Conservation (phyloP, 2,797 vertebrate species). For the Muscicapa striata region DNA sequence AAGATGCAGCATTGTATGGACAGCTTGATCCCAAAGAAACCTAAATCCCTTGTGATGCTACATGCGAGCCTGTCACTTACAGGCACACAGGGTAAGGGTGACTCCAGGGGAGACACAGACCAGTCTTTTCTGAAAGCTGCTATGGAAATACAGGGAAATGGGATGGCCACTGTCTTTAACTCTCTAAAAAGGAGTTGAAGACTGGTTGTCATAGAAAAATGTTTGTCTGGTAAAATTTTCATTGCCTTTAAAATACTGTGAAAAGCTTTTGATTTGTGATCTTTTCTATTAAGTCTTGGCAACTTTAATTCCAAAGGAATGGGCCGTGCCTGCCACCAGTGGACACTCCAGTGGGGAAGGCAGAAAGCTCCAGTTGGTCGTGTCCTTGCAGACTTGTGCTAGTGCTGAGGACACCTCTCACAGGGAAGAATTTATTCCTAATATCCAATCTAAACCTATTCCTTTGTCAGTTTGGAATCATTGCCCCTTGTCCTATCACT, state of each 20-base stretch:
- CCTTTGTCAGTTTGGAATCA: neutral
- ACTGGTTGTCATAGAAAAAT: neutral
- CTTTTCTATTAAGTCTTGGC: neutral
- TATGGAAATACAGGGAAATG: neutral
- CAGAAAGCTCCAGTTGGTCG: neutral
- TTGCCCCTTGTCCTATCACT: neutral
- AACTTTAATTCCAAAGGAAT: neutral
- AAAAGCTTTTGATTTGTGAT: neutral
- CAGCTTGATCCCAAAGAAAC: neutral
- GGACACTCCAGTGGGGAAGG: neutral
- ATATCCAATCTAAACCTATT: neutral
- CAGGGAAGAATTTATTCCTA: neutral
- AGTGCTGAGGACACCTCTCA: neutral
- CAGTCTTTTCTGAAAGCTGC: neutral
- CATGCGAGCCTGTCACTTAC: neutral
- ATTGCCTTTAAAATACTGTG: neutral
- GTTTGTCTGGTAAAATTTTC: neutral
- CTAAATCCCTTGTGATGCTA: neutral
- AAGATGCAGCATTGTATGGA: neutral
- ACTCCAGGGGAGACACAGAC: neutral
- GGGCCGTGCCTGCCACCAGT: neutral
- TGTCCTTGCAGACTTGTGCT: neutral
- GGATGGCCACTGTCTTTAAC: neutral
- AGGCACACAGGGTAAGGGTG: neutral
- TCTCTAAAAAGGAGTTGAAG: neutral